Conservation (phyloP, 2,113 vertebrate genomes). For the Corvus hawaiiensis region DNA sequence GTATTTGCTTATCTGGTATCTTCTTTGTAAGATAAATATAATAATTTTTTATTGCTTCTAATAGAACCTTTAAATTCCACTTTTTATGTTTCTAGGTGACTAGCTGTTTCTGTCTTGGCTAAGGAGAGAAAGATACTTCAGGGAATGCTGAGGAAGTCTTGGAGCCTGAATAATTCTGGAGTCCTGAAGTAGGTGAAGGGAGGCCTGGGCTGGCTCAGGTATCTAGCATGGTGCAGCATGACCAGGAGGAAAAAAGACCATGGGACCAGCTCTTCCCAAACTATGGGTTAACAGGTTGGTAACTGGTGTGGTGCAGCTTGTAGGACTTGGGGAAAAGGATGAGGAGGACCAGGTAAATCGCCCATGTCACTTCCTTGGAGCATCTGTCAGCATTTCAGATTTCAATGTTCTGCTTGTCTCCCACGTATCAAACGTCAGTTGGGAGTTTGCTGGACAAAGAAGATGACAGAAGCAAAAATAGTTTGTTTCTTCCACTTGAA, state of each 20-base stretch:
- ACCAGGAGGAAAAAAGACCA: background rate
- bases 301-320: background rate
- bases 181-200: background rate
- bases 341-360: background rate
- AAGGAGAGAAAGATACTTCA: background rate
- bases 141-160: background rate
- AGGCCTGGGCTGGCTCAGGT: background rate
- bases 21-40: background rate
- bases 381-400: background rate
- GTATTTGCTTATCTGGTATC: background rate
- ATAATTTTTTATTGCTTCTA: background rate
- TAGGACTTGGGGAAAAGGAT: background rate
- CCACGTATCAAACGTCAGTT: background rate
- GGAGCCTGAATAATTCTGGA: background rate
- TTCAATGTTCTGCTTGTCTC: background rate
- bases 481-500: background rate
- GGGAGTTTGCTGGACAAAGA: background rate
- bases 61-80: background rate
- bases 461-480: background rate
- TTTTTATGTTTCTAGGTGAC: background rate
- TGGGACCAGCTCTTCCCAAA: background rate
- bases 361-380: background rate
- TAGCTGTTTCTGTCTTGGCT: background rate
- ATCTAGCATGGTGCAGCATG: fast-evolving
- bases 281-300: background rate